Evolutionary conservation across 2,113 vertebrate genomes (phyloP).

Genomic region (Tupaia chinensis): DNA sequence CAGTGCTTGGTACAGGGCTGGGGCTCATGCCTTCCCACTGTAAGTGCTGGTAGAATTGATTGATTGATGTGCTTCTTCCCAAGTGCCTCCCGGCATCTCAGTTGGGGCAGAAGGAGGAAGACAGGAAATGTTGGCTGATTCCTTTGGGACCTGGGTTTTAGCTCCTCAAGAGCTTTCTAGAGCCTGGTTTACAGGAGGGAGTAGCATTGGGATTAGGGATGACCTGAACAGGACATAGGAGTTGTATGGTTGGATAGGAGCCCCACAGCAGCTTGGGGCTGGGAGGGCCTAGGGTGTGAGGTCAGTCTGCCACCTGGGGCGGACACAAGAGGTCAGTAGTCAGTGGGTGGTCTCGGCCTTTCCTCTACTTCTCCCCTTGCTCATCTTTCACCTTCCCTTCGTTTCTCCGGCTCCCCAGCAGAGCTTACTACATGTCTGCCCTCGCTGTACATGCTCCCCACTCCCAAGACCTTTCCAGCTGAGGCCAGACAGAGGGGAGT

Average conservation of each 20-base stretch:
- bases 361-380: not conserved
- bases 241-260: not conserved
- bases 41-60: slow-evolving; percentile 15
- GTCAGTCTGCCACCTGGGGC: not conserved
- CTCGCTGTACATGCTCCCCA: not conserved
- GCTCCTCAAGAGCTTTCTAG: slow-evolving; percentile 49
- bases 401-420: too few relatives aligned
- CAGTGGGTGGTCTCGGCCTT: not conserved
- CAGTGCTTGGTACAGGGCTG: not conserved
- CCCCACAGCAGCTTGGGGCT: not conserved
- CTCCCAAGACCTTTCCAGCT: not conserved
- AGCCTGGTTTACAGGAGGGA: slow-evolving; percentile 50
- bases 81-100: not conserved
- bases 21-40: not conserved
- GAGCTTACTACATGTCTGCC: not conserved
- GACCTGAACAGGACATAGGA: not conserved
- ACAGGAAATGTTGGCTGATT: slow-evolving; percentile 50
- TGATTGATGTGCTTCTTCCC: slow-evolving; percentile 45
- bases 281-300: too few relatives aligned
- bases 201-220: not conserved
- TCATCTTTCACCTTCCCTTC: not conserved
- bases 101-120: slow-evolving; percentile 41
- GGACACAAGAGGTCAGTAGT: not conserved
- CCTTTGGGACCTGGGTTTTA: slow-evolving; percentile 13
- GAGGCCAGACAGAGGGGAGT: not conserved